Evolutionary conservation across 2,797 vertebrate species (phyloP).

Genomic region (Thripadectes ignobilis): DNA sequence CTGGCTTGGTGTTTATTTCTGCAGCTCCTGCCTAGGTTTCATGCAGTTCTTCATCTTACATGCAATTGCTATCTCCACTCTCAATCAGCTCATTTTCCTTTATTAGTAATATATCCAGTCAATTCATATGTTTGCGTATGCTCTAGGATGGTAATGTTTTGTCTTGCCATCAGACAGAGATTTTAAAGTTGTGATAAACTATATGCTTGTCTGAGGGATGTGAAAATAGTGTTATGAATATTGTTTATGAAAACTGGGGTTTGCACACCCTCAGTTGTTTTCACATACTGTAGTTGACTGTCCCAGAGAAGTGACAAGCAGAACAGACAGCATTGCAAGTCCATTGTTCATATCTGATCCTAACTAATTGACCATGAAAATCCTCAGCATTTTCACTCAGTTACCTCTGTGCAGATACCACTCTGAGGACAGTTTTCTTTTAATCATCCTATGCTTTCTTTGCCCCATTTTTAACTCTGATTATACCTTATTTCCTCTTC

Average conservation of each 20-base stretch:
- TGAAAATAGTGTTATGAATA: conserved; percentile 56
- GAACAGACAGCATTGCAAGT: neutral
- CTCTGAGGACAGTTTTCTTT: neutral
- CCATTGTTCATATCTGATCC: neutral
- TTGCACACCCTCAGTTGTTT: neutral
- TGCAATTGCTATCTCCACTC: neutral
- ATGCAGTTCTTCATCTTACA: neutral
- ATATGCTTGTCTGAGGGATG: conserved; percentile 16
- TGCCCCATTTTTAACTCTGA: neutral
- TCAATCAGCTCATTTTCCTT: conserved; percentile 29
- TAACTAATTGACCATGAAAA: neutral
- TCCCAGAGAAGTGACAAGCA: neutral
- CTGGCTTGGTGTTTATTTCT: conserved; percentile 16
- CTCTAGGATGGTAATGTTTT: conserved; percentile 7
- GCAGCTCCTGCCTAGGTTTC: neutral
- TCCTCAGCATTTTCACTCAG: neutral
- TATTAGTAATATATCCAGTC: conserved; percentile 44
- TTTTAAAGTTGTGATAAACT: conserved; percentile 41
- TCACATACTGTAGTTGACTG: neutral
- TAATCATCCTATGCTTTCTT: neutral
- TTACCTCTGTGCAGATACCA: neutral
- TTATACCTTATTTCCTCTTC: neutral
- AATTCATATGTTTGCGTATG: neutral
- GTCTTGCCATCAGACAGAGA: conserved; percentile 15
- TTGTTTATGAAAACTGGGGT: conserved; percentile 20